Conservation (phyloP, 2,797 vertebrate species). For the Pantherophis vulpinus region DNA sequence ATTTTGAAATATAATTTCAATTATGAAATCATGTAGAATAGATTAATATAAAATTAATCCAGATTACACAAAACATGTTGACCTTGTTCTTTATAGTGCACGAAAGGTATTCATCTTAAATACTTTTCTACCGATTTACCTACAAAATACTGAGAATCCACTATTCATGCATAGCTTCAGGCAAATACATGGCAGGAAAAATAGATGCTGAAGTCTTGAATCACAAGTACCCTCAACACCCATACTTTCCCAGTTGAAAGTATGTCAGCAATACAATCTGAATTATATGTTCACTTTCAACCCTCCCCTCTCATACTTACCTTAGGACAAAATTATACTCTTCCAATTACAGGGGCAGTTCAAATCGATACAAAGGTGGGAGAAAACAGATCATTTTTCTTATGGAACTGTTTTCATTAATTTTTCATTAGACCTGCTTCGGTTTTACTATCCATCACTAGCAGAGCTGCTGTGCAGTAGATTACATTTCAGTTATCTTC, state of each 20-base stretch:
- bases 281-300: constrained; percentile 45
- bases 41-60: constrained; percentile 27
- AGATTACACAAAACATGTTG: constrained; percentile 23
- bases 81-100: constrained; percentile 9
- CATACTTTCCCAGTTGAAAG: constrained; percentile 49
- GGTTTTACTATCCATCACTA: constrained; percentile 68
- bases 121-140: constrained; percentile 32
- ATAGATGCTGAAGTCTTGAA: constrained; percentile 49
- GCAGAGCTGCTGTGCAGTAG: constrained; percentile 58
- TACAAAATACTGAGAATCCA: constrained; percentile 40
- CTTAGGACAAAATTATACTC: constrained; percentile 71
- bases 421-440: constrained; percentile 72
- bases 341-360: constrained; percentile 72
- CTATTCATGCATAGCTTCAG: constrained; percentile 55
- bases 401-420: constrained; percentile 73
- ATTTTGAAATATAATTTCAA: background rate
- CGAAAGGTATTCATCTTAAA: constrained; percentile 37
- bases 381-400: constrained; percentile 74
- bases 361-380: constrained; percentile 73
- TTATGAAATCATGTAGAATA: background rate
- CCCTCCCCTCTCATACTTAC: constrained; percentile 62
- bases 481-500: constrained; percentile 59
- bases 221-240: constrained; percentile 46
- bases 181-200: constrained; percentile 52
- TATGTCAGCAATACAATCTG: constrained; percentile 50